A percentile compares a stretch with the other conserved stretches of the same genome.
Evolutionary conservation across 2,797 vertebrate species (phyloP).

Genomic region (Lates japonicus): DNA sequence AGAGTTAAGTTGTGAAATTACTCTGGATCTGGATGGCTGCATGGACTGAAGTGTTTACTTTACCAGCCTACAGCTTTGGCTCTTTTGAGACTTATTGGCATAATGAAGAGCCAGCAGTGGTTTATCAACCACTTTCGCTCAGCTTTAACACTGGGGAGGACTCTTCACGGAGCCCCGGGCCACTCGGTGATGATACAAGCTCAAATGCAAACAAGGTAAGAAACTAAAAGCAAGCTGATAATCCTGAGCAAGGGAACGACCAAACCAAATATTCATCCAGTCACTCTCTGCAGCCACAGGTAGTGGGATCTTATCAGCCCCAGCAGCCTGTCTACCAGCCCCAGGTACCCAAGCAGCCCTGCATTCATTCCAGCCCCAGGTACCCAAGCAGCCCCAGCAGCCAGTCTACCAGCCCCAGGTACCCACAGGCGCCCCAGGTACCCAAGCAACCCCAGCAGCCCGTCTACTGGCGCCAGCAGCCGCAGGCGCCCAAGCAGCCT

Average conservation of each 20-base stretch:
- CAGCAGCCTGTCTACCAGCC: background rate
- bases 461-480: too few species aligned
- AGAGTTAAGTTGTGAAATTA: rapidly evolving
- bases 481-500: background rate
- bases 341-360: background rate
- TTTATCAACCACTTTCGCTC: background rate
- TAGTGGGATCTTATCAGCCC: too few species aligned
- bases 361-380: too few species aligned
- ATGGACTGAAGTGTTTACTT: background rate
- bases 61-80: constrained; percentile 1
- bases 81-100: background rate
- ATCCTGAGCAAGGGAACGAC: too few species aligned
- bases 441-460: background rate
- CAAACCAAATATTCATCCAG: background rate
- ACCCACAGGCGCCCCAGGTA: background rate
- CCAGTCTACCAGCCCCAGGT: background rate
- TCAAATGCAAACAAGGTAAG: constrained; percentile 15
- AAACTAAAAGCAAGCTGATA: background rate
- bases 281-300: background rate
- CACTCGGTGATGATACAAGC: background rate
- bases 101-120: background rate
- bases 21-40: rapidly evolving
- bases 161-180: background rate
- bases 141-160: background rate
- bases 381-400: background rate